Evolutionary conservation across 2,113 vertebrate genomes (phyloP).

Genomic region (Propithecus coquereli): DNA sequence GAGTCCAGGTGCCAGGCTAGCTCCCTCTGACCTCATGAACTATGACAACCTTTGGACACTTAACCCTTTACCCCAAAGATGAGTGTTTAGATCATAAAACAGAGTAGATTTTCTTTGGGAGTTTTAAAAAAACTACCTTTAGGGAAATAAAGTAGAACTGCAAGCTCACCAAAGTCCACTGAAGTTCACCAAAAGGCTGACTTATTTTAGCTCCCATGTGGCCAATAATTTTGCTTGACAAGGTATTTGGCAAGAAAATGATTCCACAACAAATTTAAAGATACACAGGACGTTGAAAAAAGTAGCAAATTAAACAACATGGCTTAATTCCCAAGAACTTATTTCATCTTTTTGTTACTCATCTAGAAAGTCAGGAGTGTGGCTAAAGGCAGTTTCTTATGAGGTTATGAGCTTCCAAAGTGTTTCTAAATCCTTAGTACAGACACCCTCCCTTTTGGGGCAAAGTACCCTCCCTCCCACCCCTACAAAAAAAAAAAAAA

Average conservation of each 20-base stretch:
- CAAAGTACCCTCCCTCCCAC: constrained; percentile 71
- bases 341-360: constrained; percentile 66
- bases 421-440: constrained; percentile 82
- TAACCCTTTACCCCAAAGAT: constrained; percentile 62
- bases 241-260: constrained; percentile 43
- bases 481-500: constrained; percentile 62
- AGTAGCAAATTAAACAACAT: constrained; percentile 65
- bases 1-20: constrained; percentile 50
- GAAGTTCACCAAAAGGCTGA: constrained; percentile 51
- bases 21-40: constrained; percentile 63
- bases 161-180: constrained; percentile 37
- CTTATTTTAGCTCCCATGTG: constrained; percentile 27
- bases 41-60: constrained; percentile 55
- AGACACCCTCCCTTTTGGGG: constrained; percentile 80
- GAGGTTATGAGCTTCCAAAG: constrained; percentile 68
- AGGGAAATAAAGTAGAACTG: constrained; percentile 43
- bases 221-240: constrained; percentile 49
- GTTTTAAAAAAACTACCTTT: constrained; percentile 25
- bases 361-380: constrained; percentile 71
- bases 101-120: constrained; percentile 46
- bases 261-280: constrained; percentile 45
- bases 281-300: neutral
- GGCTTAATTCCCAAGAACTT: constrained; percentile 59
- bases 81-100: constrained; percentile 56
- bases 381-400: constrained; percentile 43